phyloP scores from a whole-genome alignment of 2,113 vertebrate species.

The Stomatorhinus ivindoensis region DNA sequence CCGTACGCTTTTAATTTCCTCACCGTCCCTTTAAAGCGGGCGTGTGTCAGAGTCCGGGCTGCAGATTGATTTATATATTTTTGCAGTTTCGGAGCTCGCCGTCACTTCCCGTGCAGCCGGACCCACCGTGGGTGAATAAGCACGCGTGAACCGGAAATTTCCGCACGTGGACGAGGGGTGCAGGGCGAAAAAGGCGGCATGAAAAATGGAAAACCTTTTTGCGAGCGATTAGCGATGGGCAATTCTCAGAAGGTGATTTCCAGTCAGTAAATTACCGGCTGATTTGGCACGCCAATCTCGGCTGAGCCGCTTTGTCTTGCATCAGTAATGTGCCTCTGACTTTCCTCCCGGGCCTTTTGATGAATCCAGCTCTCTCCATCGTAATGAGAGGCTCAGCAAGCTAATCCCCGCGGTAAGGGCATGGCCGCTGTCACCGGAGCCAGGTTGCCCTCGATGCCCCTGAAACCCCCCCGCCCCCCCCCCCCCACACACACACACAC shows the following conservation, averaged over 20 bases:
- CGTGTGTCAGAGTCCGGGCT: background rate
- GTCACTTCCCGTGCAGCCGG: background rate
- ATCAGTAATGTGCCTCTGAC: slow-evolving; percentile 4
- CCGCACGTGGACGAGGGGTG: background rate
- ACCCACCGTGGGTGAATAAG: background rate
- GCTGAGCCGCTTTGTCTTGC: slow-evolving; percentile 3
- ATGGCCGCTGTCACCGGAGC: background rate
- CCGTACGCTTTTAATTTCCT: background rate
- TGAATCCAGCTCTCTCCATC: slow-evolving; percentile 8
- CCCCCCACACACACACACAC: background rate
- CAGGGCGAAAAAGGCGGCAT: background rate
- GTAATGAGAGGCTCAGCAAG: slow-evolving; percentile 1
- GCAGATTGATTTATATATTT: background rate
- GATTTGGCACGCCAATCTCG: slow-evolving; percentile 7
- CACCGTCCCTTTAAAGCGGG: background rate
- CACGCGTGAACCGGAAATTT: background rate
- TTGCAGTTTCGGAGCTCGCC: background rate
- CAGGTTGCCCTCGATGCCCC: background rate
- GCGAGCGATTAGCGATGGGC: slow-evolving; percentile 5
- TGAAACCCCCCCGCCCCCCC: background rate
- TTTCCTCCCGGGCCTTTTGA: slow-evolving; percentile 3
- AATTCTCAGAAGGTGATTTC: slow-evolving; percentile 14
- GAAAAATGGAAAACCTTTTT: background rate
- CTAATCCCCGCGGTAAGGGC: slow-evolving; percentile 12
- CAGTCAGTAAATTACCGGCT: slow-evolving; percentile 13